These are phyloP conservation scores for Alethe castanea DNA, from an alignment of 2,113 vertebrate genomes.

Conservation along the genomic window DNA sequence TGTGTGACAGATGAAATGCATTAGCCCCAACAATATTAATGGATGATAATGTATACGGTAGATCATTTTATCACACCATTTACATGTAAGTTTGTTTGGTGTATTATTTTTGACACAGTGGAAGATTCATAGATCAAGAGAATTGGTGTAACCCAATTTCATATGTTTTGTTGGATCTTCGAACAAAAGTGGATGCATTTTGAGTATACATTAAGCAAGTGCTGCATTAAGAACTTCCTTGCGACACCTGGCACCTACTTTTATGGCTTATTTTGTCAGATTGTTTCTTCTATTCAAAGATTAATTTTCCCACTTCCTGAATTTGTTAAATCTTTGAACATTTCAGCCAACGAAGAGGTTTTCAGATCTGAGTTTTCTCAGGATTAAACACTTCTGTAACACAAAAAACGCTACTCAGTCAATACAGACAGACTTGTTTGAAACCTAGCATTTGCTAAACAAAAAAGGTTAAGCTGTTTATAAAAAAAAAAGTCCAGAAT, in stretches of 20 bases:
- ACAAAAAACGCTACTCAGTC: constrained; percentile 25
- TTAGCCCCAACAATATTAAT: constrained; percentile 65
- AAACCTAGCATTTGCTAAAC: constrained; percentile 2
- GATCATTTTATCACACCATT: constrained; percentile 69
- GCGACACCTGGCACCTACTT: constrained; percentile 58
- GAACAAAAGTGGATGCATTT: constrained; percentile 68
- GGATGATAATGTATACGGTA: constrained; percentile 68
- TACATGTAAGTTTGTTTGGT: constrained; percentile 70
- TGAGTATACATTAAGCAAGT: constrained; percentile 65
- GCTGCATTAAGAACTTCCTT: constrained; percentile 56
- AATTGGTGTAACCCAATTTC: constrained; percentile 72
- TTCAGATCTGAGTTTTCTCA: constrained; percentile 57
- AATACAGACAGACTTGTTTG: constrained; percentile 21
- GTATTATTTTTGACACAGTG: constrained; percentile 64
- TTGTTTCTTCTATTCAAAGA: constrained; percentile 62
- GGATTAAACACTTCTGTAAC: constrained; percentile 31
- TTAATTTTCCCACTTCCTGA: constrained; percentile 66
- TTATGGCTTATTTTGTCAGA: constrained; percentile 62
- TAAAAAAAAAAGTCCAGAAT: neutral
- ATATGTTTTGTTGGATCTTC: constrained; percentile 69
- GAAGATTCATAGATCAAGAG: constrained; percentile 71
- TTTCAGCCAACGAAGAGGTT: constrained; percentile 55
- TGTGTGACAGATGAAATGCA: constrained; percentile 59
- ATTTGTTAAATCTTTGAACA: constrained; percentile 65
- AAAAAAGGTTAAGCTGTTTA: neutral